Evolutionary conservation across 2,888 invertebrate species (phyloP), one percentile per base, ranked within the genome.

Genomic region (Pterostichus niger): DNA sequence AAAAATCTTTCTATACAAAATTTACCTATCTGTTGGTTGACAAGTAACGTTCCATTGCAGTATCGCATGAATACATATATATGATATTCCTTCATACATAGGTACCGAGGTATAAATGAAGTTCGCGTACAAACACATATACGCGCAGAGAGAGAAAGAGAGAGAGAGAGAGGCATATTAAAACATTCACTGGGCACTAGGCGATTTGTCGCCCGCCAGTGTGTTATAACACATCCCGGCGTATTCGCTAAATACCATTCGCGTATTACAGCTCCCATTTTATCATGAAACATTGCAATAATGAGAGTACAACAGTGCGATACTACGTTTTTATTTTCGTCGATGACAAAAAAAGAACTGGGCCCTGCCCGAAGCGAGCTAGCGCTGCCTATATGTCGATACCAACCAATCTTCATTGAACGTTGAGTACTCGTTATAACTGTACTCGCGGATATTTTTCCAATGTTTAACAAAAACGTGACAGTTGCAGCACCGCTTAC

Each of bases 241-340:
- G 73, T 73, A 68, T 49, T 73, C 73, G 73, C 82, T 82, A 82
- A 82, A 82, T 82, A 75, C 82, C 82, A 82, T 82, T 82, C 82
- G 82, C 75, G 75, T 82, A 82, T 75, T 82, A 82, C 82, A 82
- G 75, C 46, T 82, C 24, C 81, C 73, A 82, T 82, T 82, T 82
- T 82, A 82, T 82, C 82, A 82, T 82, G 82, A 82, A 82, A 82
- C 82, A 82, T 82, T 82, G 82, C 82, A 82, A 82, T 82, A 82
- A 82, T 82, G 82, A 82, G 82, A 82, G 82, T 82, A 82, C 82
- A 82, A 71, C 73, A 75, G 79, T 79, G 75, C 82, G 56, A 75
- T 82, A 75, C 82, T 82, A 75, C 75, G 61, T 82, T 82, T 82
- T 82, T 82, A 82, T 82, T 82, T 81, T 75, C 82, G 61, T 24